Evolutionary conservation across 2,113 vertebrate species (phyloP).

Genomic region (Laticauda laticaudata): DNA sequence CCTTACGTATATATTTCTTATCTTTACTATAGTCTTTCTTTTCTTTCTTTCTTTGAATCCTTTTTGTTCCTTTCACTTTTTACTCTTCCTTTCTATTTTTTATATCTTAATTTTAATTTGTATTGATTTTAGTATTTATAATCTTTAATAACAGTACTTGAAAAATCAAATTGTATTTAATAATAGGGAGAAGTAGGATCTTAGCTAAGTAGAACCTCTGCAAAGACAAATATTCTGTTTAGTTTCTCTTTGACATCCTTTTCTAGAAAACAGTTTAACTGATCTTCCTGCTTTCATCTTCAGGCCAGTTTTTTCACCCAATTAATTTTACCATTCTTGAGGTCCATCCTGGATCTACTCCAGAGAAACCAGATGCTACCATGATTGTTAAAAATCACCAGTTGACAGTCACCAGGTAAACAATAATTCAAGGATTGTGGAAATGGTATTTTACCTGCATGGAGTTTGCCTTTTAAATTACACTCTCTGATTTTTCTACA

Average conservation of each 20-base stretch:
- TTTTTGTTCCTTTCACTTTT: not conserved
- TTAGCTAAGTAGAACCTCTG: not conserved
- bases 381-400: slow-evolving; percentile 86
- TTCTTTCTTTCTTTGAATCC: not conserved
- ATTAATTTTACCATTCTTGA: slow-evolving; percentile 83
- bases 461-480: not conserved
- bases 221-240: not conserved
- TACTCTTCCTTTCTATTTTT: not conserved
- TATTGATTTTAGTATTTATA: not conserved
- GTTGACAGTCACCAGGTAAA: slow-evolving; percentile 89
- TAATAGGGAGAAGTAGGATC: not conserved
- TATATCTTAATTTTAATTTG: not conserved
- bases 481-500: slow-evolving; percentile 56
- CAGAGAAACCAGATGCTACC: slow-evolving; percentile 87
- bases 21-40: not conserved
- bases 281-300: slow-evolving; percentile 4
- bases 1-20: not conserved
- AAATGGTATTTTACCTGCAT: not conserved
- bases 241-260: not conserved
- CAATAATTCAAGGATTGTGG: not conserved
- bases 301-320: slow-evolving; percentile 91
- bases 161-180: not conserved
- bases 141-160: not conserved
- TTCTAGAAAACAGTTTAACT: not conserved
- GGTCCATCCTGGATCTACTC: slow-evolving; percentile 77